Percentiles rank a stretch among this genome's conserved stretches.
These are phyloP conservation scores for Malacosoma neustria DNA, from an alignment of 2,888 invertebrate species.

Conservation along the genomic window DNA sequence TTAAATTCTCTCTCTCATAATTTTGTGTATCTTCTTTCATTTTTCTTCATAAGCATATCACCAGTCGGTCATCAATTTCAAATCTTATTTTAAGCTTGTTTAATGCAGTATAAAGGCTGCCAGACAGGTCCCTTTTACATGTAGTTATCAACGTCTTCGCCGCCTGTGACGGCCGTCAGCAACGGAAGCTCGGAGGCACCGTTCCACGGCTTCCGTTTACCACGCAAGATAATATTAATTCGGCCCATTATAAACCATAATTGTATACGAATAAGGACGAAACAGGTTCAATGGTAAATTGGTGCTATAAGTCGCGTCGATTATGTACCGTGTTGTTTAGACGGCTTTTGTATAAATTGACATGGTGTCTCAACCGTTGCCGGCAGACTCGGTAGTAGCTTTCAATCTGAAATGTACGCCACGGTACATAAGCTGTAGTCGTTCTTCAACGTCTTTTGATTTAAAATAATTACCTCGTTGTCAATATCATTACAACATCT, in stretches of 20 bases:
- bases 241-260: slow-evolving; percentile 11
- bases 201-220: slow-evolving; percentile 25
- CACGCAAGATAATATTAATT: slow-evolving; percentile 11
- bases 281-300: slow-evolving; percentile 2
- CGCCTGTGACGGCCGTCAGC: slow-evolving; percentile 24
- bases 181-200: slow-evolving; percentile 31
- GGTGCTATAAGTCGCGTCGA: slow-evolving; percentile 25
- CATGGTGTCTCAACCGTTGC: slow-evolving; percentile 3
- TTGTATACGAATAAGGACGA: slow-evolving; percentile 15
- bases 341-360: slow-evolving; percentile 32
- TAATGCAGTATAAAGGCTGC: slow-evolving; percentile 1
- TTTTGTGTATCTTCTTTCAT: background rate
- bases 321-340: slow-evolving; percentile 27
- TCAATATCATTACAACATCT: too few relatives aligned
- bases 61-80: background rate
- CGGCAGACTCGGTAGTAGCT: too few relatives aligned
- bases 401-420: too few relatives aligned
- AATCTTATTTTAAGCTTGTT: slow-evolving; percentile 3
- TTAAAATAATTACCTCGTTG: too few relatives aligned
- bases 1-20: background rate
- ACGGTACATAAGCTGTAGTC: too few relatives aligned
- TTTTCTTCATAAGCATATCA: background rate
- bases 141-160: slow-evolving; percentile 31
- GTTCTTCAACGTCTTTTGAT: too few relatives aligned
- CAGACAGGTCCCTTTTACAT: slow-evolving; percentile 18